Evolutionary conservation across 2,113 vertebrate species (phyloP), one percentile per base, ranked within the genome.

Genomic region (Cheirogaleus medius): DNA sequence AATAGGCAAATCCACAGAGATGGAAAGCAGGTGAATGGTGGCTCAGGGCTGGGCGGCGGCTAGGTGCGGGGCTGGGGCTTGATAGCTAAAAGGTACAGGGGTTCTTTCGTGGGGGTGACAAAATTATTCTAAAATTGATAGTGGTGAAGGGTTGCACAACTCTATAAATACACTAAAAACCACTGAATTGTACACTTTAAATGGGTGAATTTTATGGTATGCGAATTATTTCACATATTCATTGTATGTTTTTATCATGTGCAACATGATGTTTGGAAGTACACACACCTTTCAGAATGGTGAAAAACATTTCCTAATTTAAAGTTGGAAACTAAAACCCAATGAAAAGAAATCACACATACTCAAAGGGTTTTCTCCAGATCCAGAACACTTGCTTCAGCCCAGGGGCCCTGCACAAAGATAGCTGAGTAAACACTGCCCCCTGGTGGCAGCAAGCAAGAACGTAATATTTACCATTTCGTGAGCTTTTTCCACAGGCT

Each of bases 351-450:
- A 96, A 60, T 11, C 47, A 15, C 32, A 91, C 25, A 21, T 1
- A 66, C 2, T n/a, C 23, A 39, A 91, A 88, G 47, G 64, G 80
- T 66, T 95, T 94, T 90, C 44, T 91, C 54, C 34, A 56, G 76
- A 71, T 87, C 34, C 60, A 63, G 37, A 20, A 42, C 1, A 15
- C 44, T 10, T 90, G 20, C 60, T 77, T 37, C 1, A 34, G 25
- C 49, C 14, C 14, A 15, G 10, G 8, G 0, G 27, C 20, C 27
- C 18, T 71, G 12, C 25, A 49, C 20, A 32, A 63, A 63, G 66
- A 81, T 80, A 82, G 87, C 25, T 97, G 88, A 92, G 98, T 56
- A 93, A 97, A 98, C 13, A 97, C 74, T 97, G 98, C 98, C 98
- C 98, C 88, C 99, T 97, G 98, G 98, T 95, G 77, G 82, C 14